These are phyloP conservation scores for Parnassius smintheus DNA, from an alignment of 2,888 invertebrate genomes.

Conservation along the genomic window DNA sequence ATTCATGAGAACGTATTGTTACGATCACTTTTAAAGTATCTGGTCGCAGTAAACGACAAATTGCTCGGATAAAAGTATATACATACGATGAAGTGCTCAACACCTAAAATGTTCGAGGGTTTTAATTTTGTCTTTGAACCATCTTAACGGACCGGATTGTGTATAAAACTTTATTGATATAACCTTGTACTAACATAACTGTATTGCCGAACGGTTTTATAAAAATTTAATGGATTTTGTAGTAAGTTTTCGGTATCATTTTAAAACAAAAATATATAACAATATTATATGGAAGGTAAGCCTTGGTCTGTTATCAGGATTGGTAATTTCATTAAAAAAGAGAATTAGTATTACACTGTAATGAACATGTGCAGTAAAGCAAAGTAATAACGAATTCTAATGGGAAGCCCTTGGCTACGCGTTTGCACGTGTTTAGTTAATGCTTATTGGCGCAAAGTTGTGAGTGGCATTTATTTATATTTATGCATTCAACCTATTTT, in stretches of 20 bases:
- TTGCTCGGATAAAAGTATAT: conserved; percentile 53
- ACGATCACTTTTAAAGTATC: conserved; percentile 63
- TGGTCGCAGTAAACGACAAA: conserved; percentile 61
- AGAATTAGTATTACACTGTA: not conserved
- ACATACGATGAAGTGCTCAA: conserved; percentile 30
- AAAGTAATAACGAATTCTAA: not conserved
- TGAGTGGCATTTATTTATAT: not conserved
- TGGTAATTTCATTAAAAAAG: conserved; percentile 36
- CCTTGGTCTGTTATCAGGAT: conserved; percentile 40
- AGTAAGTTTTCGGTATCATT: conserved; percentile 28
- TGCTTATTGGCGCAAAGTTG: not conserved
- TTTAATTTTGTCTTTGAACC: conserved; percentile 51
- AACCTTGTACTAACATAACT: conserved; percentile 41
- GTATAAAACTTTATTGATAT: conserved; percentile 53
- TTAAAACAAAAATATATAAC: conserved; percentile 25
- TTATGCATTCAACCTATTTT: no score
- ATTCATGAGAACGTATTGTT: conserved; percentile 73
- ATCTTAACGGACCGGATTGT: conserved; percentile 46
- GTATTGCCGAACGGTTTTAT: conserved; percentile 36
- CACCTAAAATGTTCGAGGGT: conserved; percentile 44
- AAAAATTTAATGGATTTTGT: conserved; percentile 31
- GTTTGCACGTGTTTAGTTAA: not conserved
- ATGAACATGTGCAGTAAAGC: not conserved
- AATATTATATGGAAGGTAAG: conserved; percentile 31
- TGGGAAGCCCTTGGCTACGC: conserved; percentile 1